Base-by-base conservation (phyloP, 2,888 invertebrate genomes). In the Thymelicus lineola region DNA sequence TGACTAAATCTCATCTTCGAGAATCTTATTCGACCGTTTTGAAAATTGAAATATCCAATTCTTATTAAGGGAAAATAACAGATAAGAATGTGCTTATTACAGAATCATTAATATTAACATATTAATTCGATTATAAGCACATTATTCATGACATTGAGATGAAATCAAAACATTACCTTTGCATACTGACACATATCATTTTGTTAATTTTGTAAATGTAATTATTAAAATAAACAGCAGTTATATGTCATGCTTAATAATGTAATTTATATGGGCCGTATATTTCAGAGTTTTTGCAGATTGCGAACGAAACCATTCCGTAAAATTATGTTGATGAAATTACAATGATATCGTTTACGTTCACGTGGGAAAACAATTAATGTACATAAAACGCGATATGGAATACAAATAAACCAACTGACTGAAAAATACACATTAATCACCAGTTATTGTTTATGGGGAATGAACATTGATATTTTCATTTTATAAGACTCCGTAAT, bases 241-340 rank as follows among this genome's bases (percentile, higher is more conserved):
- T 71, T 74, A 70, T 64, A 61, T 67, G 71, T 61, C 66, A 53
- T 50, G 63, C 63, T 61, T 70, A 70, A 70, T 65, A 65, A 70
- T 55, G 65, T 70, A 70, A 70, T 70, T 70, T 70, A 70, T 70
- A 65, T 70, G 58, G 63, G 50, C 72, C 72, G 71, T 75, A 77
- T 77, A 79, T 78, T 79, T 79, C 77, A 77, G 76, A 74, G 77
- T 74, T 79, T 83, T 81, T 77, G 78, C 78, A 80, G 78, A 77
- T 80, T 82, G 80, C 81, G 76, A 82, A 80, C 79, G 79, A 74
- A 79, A 76, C 79, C 83, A 85, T 84, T 82, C 80, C 78, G 77
- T 78, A 81, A 85, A 81, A 83, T 81, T 80, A 75, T 80, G 79
- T 79, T 79, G 87, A 86, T 87, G 82, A 82, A 83, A 86, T 82